Evolutionary conservation across 2,113 vertebrate genomes (phyloP), one percentile per base, ranked within the genome.

Genomic region (Eidolon helvum): DNA sequence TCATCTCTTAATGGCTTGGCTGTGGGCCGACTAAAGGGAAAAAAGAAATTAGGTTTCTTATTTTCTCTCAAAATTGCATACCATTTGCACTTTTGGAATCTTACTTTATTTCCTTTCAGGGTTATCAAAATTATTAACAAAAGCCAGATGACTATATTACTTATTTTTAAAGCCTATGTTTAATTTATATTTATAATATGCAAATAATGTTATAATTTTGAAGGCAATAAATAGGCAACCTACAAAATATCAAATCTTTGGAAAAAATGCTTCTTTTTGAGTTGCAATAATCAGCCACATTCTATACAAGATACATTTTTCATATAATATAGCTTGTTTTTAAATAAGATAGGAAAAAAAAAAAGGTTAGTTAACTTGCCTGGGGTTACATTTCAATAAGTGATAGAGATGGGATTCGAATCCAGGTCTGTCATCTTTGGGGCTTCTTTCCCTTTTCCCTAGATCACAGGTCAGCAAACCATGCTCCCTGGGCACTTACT

Each of bases 91-190:
- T 78, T 94, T 43, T 85, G 63, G 83, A 94, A 69, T 59, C 14
- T 53, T 86, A 10, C 26, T 92, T 85, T 74, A 87, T 75, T 92
- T 84, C 18, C 33, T 26, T 18, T 57, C 21, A 59, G 4, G 33
- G 6, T 59, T 90, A 95, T 77, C 63, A 66, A 92, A 92, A 48
- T 59, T 84, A 72, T 87, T 88, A 84, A 89, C 80, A 79, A 79
- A 85, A 91, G 14, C 30, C 66, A 95, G 33, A 72, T 65, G 24
- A 59, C 14, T 71, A 35, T n/a, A 68, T 57, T 55, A 87, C 6
- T 87, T 78, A 77, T 57, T 78, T 53, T 75, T 80, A 87, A 95
- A 92, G 6, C 11, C 11, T 38, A 0, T 63, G 3, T 50, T 96
- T 55, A 88, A 77, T 85, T 50, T 82, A 15, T 53, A 30, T 48